These are phyloP conservation scores for Berghia stephanieae DNA, from an alignment of 1,140 invertebrate genomes.

Conservation along the genomic window DNA sequence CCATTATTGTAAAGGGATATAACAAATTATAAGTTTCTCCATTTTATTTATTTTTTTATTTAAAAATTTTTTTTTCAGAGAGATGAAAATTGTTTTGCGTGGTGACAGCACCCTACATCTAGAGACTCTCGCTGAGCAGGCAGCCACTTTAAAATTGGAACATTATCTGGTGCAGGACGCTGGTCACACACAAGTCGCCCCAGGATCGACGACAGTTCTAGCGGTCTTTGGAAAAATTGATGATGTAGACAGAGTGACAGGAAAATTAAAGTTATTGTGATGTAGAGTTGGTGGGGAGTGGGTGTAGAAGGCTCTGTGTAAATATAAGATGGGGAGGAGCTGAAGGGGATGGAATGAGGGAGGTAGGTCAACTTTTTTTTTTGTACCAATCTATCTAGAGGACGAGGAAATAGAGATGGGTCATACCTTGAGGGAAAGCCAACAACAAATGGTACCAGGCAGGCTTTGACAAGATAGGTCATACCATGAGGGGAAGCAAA, in stretches of 20 bases:
- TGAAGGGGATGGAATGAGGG: too few relatives aligned
- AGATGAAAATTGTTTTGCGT: conserved; percentile 74
- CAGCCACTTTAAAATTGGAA: conserved; percentile 68
- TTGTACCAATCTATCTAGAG: too few relatives aligned
- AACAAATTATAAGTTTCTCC: not conserved
- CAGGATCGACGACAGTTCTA: conserved; percentile 55
- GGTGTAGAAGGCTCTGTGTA: too few relatives aligned
- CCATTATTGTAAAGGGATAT: not conserved
- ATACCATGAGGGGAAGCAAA: too few relatives aligned
- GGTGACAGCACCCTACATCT: conserved; percentile 72
- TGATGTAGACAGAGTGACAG: conserved; percentile 50
- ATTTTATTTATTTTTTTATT: too few relatives aligned
- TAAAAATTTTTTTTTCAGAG: conserved; percentile 65
- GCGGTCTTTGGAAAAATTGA: conserved; percentile 56
- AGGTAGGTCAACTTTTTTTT: too few relatives aligned
- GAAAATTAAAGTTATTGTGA: conserved; percentile 52
- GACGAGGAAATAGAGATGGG: too few relatives aligned
- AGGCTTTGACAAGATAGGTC: too few relatives aligned
- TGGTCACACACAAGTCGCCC: conserved; percentile 71
- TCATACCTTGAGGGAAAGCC: too few relatives aligned
- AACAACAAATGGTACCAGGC: too few relatives aligned
- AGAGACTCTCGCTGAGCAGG: conserved; percentile 69
- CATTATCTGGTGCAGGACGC: conserved; percentile 74
- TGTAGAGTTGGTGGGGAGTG: too few relatives aligned
- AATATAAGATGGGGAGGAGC: too few relatives aligned